These are phyloP conservation scores for Sphaerophoria rueppellii DNA, from an alignment of 2,888 invertebrate genomes.

Conservation along the genomic window DNA sequence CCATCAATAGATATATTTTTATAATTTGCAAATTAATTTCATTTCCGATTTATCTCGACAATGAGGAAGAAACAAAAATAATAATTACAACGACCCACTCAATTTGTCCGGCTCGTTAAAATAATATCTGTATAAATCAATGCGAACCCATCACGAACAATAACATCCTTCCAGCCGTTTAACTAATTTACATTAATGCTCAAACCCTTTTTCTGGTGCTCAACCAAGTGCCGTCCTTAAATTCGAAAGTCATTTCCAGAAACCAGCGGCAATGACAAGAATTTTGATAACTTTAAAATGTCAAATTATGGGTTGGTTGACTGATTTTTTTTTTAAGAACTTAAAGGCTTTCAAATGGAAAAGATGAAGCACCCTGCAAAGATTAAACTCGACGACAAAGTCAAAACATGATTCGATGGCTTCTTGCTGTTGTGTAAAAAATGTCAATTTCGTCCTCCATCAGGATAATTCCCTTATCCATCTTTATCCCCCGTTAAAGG, in stretches of 20 bases:
- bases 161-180: conserved; percentile 27
- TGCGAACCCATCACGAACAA: not conserved
- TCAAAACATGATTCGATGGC: conserved; percentile 26
- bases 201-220: not conserved
- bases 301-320: conserved; percentile 26
- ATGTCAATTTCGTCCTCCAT: conserved; percentile 29
- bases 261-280: conserved; percentile 5
- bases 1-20: too few relatives aligned
- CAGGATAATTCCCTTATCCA: not conserved
- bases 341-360: not conserved
- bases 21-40: too few relatives aligned
- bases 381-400: not conserved
- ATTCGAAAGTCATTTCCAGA: conserved; percentile 44
- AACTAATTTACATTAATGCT: conserved; percentile 40
- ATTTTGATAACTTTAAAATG: conserved; percentile 13
- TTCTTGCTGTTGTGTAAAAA: conserved; percentile 11
- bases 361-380: not conserved
- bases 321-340: not conserved
- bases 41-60: too few relatives aligned
- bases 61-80: too few relatives aligned
- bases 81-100: conserved; percentile 26
- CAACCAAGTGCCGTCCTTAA: not conserved
- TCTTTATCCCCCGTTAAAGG: not conserved
- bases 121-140: conserved; percentile 12
- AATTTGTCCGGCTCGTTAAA: conserved; percentile 29